A percentile compares a stretch with the other conserved stretches of the same genome.
Conservation (phyloP, 2,113 vertebrate genomes). For the Tupaia tana region DNA sequence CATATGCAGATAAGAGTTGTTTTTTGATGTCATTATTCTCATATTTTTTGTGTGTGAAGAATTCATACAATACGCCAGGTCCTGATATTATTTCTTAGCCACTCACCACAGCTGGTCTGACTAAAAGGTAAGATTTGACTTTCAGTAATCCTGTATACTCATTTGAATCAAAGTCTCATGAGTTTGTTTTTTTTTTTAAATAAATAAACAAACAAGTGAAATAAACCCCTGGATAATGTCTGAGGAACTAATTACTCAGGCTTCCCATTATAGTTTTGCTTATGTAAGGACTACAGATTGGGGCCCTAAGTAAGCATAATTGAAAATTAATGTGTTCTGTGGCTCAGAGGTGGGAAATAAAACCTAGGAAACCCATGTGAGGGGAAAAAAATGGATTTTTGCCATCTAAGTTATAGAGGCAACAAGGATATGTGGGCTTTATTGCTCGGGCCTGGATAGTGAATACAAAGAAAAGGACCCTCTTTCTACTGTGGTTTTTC, state of each 20-base stretch:
- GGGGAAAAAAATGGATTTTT: neutral
- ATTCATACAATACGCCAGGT: neutral
- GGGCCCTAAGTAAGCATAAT: constrained; percentile 41
- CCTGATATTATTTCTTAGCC: neutral
- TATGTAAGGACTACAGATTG: constrained; percentile 26
- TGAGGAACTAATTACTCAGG: constrained; percentile 53
- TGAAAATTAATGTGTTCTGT: constrained; percentile 63
- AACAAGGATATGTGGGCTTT: neutral
- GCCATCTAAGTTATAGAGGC: neutral
- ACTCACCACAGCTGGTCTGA: neutral
- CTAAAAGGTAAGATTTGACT: neutral
- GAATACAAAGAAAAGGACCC: neutral
- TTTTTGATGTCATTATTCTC: neutral
- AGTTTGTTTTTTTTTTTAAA: constrained; percentile 65
- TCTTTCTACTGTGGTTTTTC: neutral
- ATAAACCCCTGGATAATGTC: neutral
- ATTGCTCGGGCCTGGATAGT: neutral
- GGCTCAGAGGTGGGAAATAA: constrained; percentile 26
- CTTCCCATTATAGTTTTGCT: constrained; percentile 51
- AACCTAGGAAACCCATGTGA: neutral
- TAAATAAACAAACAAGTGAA: constrained; percentile 33
- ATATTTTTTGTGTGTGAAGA: constrained; percentile 8
- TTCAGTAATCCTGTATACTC: constrained; percentile 42
- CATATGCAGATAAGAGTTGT: neutral
- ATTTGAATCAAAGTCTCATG: constrained; percentile 22